Conservation (phyloP, 2,113 vertebrate genomes). For the Pteropus alecto region DNA sequence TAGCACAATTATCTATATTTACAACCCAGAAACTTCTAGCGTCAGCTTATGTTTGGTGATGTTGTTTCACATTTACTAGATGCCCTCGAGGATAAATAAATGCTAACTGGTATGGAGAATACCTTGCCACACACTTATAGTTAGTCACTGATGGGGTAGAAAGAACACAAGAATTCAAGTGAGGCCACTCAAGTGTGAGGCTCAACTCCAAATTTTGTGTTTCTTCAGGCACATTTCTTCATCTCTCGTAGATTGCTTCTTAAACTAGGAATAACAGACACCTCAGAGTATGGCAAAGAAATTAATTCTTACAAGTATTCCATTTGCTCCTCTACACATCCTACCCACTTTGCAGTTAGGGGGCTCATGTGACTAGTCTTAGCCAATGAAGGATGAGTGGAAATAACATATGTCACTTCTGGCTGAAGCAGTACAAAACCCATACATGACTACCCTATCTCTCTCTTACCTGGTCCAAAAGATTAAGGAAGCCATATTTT, state of each 20-base stretch:
- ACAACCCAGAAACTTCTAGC: slow-evolving; percentile 11
- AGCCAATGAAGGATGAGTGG: neutral
- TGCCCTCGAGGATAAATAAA: neutral
- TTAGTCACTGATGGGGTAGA: neutral
- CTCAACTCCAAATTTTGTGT: neutral
- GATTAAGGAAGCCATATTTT: neutral
- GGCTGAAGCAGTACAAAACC: neutral
- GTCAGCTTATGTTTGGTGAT: neutral
- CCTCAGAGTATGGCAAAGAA: neutral
- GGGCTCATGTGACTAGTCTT: neutral
- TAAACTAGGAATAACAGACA: neutral
- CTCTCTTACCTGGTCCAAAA: neutral
- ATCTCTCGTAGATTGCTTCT: neutral
- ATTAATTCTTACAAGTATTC: neutral
- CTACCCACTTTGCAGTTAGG: neutral
- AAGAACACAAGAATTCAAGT: neutral
- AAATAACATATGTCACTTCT: neutral
- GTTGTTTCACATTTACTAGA: neutral
- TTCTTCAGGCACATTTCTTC: neutral
- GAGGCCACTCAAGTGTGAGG: neutral
- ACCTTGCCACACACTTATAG: neutral
- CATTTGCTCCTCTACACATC: neutral
- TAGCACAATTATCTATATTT: slow-evolving; percentile 49
- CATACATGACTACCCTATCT: neutral
- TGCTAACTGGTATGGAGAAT: neutral